Conservation (phyloP, 1,140 invertebrate genomes). For the Bombus waltoni region DNA sequence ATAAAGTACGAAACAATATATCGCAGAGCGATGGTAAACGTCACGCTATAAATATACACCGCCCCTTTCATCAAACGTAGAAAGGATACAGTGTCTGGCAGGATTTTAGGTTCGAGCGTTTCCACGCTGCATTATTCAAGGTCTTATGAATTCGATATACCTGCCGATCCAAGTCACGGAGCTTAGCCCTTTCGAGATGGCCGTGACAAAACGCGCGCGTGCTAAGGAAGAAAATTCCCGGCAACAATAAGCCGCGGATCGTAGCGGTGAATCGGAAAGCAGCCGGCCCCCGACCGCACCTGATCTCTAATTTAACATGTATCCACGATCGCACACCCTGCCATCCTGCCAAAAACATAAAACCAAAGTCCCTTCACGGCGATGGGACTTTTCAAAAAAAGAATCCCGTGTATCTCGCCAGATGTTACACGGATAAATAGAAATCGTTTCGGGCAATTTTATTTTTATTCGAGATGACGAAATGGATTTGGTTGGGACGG, state of each 20-base stretch:
- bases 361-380: not conserved
- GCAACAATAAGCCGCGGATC: conserved; percentile 52
- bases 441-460: too few species aligned
- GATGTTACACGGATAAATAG: too few species aligned
- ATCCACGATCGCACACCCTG: not conserved
- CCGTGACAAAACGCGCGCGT: conserved; percentile 32
- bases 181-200: conserved; percentile 51
- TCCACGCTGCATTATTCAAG: conserved; percentile 62
- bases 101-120: conserved; percentile 30
- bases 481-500: too few species aligned
- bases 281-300: conserved; percentile 23
- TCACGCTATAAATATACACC: not conserved
- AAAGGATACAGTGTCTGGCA: not conserved
- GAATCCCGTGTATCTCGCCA: accelerated
- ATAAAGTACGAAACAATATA: not conserved
- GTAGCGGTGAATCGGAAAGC: conserved; percentile 34
- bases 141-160: conserved; percentile 60
- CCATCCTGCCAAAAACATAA: not conserved
- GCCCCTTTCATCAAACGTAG: conserved; percentile 10
- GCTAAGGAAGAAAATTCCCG: conserved; percentile 38
- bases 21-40: not conserved
- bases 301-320: conserved; percentile 54
- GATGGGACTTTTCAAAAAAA: not conserved
- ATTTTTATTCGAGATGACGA: too few species aligned
- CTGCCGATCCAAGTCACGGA: conserved; percentile 21